Percentiles rank a stretch among this genome's conserved stretches.
Conservation (phyloP, 1,140 invertebrate species). For the Batillaria attramentaria region DNA sequence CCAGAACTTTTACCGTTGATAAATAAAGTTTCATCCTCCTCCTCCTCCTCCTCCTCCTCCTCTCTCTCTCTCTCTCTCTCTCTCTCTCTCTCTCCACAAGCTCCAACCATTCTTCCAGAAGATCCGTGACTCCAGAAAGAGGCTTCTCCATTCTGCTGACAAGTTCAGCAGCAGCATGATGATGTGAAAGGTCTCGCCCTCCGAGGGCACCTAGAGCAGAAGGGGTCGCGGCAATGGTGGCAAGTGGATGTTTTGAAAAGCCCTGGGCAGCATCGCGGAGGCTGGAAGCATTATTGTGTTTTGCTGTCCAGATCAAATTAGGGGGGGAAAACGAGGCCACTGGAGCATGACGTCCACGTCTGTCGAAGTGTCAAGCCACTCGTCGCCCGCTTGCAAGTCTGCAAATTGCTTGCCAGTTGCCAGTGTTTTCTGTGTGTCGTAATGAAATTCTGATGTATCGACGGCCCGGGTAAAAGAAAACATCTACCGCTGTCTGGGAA, state of each 20-base stretch:
- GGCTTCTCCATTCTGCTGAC: too few relatives aligned
- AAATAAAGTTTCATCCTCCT: too few relatives aligned
- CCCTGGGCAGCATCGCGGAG: not conserved
- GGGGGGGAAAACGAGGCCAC: not conserved
- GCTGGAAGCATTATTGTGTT: not conserved
- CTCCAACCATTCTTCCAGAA: not conserved
- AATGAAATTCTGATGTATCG: conserved; percentile 17
- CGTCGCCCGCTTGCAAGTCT: not conserved
- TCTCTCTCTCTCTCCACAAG: not conserved
- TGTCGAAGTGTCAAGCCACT: not conserved
- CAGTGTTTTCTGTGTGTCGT: conserved; percentile 5
- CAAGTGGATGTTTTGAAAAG: not conserved
- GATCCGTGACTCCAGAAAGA: too few relatives aligned
- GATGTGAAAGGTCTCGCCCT: too few relatives aligned
- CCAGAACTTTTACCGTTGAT: not conserved
- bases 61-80: not conserved
- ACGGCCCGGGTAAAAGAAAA: not conserved
- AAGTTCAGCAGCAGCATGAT: too few relatives aligned
- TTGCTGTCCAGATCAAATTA: not conserved
- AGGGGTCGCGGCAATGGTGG: not conserved
- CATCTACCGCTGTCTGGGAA: too few relatives aligned
- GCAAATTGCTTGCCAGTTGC: not conserved
- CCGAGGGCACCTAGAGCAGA: not conserved
- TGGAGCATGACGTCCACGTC: not conserved
- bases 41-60: too few relatives aligned